Evolutionary conservation across 1,140 invertebrate species (phyloP).

Genomic region (Zaprionus taronus): DNA sequence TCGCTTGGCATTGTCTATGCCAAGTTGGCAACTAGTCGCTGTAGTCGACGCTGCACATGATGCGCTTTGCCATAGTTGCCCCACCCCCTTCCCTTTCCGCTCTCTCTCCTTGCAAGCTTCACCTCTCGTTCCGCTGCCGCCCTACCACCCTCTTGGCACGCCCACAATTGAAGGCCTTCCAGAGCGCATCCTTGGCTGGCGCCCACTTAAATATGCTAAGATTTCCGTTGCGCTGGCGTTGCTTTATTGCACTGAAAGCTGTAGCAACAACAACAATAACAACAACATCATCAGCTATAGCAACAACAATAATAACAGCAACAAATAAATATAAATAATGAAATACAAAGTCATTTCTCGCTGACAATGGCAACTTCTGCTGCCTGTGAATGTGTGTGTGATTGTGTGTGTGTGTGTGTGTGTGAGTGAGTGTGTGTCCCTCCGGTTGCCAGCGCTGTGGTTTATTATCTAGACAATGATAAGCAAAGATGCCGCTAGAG

Average conservation of each 20-base stretch:
- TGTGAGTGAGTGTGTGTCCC: slow-evolving; percentile 11
- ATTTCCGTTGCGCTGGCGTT: slow-evolving; percentile 66
- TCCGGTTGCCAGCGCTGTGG: slow-evolving; percentile 31
- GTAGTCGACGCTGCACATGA: slow-evolving; percentile 24
- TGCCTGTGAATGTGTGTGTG: background rate
- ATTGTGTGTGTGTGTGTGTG: background rate
- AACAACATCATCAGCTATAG: slow-evolving; percentile 18
- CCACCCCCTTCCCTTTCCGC: background rate
- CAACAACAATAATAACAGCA: slow-evolving; percentile 36
- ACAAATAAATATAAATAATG: slow-evolving; percentile 81
- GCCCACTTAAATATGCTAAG: slow-evolving; percentile 73
- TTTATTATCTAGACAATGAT: slow-evolving; percentile 67
- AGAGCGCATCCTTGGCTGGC: slow-evolving; percentile 43
- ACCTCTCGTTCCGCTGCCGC: background rate
- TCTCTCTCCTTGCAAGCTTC: background rate
- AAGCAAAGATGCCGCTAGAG: slow-evolving; percentile 16
- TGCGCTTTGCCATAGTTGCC: slow-evolving; percentile 22
- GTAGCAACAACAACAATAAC: slow-evolving; percentile 21
- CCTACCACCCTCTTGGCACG: background rate
- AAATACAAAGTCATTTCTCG: slow-evolving; percentile 72
- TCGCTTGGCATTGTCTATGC: slow-evolving; percentile 46
- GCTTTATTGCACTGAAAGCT: slow-evolving; percentile 55
- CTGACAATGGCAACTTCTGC: slow-evolving; percentile 60
- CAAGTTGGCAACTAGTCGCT: slow-evolving; percentile 48
- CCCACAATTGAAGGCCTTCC: slow-evolving; percentile 22